Conservation (phyloP, 2,888 invertebrate species). For the Zeuzera pyrina region DNA sequence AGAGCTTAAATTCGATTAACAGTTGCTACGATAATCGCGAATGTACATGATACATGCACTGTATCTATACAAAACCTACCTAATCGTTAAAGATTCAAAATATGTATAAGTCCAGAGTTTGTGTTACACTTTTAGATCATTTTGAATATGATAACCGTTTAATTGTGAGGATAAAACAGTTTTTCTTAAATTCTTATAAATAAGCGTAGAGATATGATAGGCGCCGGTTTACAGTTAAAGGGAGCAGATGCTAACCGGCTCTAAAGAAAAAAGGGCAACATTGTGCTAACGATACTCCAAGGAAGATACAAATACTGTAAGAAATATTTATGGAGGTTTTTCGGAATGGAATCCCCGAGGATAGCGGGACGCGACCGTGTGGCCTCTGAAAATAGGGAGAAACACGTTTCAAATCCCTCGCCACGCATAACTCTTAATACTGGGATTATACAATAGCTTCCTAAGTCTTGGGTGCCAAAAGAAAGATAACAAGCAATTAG, state of each 20-base stretch:
- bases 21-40: no score
- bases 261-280: constrained; percentile 50
- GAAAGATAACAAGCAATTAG: constrained; percentile 67
- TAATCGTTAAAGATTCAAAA: no score
- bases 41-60: no score
- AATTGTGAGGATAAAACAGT: no score
- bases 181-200: no score
- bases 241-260: constrained; percentile 48
- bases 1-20: no score
- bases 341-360: constrained; percentile 62
- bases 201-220: no score
- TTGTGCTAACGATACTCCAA: constrained; percentile 67
- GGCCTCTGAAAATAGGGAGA: constrained; percentile 57
- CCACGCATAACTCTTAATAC: constrained; percentile 68
- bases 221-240: no score
- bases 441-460: constrained; percentile 64
- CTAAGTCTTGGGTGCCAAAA: constrained; percentile 59
- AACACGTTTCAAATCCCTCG: constrained; percentile 63
- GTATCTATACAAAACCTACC: no score
- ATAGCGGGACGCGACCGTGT: constrained; percentile 43
- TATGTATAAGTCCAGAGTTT: no score
- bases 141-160: no score
- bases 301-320: constrained; percentile 71
- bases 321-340: constrained; percentile 73
- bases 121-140: no score